Evolutionary conservation across 2,888 invertebrate species (phyloP).

Genomic region (Lasioglossum malachurum): DNA sequence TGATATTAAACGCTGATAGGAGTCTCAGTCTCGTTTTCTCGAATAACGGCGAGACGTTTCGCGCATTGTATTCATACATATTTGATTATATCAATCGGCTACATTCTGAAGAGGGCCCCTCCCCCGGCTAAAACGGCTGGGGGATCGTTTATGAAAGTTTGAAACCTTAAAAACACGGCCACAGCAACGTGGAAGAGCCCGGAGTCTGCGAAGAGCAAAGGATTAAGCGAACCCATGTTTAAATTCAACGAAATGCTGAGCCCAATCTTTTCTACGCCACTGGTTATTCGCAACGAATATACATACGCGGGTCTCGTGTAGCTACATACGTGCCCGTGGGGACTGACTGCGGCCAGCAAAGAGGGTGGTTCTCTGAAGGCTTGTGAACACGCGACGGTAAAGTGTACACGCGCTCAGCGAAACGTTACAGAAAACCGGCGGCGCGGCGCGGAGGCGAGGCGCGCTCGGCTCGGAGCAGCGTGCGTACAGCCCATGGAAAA

Average conservation of each 20-base stretch:
- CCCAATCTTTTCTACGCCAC: conserved; percentile 44
- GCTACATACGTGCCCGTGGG: conserved; percentile 13
- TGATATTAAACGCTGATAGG: not conserved
- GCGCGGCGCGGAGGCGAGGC: not conserved
- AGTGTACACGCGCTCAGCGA: conserved; percentile 6
- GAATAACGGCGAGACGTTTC: not conserved
- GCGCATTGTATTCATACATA: not conserved
- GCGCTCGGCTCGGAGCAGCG: not conserved
- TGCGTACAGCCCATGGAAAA: conserved; percentile 30
- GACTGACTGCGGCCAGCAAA: conserved; percentile 30
- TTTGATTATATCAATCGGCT: not conserved
- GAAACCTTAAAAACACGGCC: not conserved
- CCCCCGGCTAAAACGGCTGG: not conserved
- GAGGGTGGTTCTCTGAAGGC: conserved; percentile 42
- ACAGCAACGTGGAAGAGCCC: not conserved
- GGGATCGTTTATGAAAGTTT: not conserved
- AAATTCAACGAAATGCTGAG: conserved; percentile 31
- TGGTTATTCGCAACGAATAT: conserved; percentile 19
- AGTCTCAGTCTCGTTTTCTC: not conserved
- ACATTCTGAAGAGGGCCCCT: too few relatives aligned
- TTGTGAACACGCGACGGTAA: conserved; percentile 33
- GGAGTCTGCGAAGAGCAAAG: conserved; percentile 7
- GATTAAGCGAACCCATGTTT: conserved; percentile 5
- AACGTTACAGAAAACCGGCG: conserved; percentile 15
- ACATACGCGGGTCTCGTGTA: not conserved